Evolutionary conservation across 2,797 vertebrate genomes (phyloP).

Genomic region (Spatula clypeata): DNA sequence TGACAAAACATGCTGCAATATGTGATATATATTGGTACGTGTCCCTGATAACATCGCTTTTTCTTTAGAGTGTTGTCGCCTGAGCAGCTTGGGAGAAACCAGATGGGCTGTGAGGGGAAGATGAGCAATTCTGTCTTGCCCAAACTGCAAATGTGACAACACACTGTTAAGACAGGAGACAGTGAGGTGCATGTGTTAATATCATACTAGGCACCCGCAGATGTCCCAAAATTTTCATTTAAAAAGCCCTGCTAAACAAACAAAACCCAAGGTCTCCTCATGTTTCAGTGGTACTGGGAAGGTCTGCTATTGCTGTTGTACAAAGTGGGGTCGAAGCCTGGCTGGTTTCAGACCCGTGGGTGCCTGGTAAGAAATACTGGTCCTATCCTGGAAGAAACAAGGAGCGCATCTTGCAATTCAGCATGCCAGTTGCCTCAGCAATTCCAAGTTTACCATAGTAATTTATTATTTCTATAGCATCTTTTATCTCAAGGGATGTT

Average conservation of each 20-base stretch:
- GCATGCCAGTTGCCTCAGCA: not conserved
- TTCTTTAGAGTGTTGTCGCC: slow-evolving; percentile 55
- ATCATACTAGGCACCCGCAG: slow-evolving; percentile 64
- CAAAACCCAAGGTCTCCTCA: slow-evolving; percentile 15
- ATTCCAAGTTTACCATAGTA: not conserved
- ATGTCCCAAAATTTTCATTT: slow-evolving; percentile 70
- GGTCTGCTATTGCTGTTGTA: not conserved
- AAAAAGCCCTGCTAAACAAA: slow-evolving; percentile 66
- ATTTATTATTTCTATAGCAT: not conserved
- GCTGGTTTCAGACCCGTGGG: not conserved
- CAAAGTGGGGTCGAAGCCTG: not conserved
- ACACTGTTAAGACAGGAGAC: slow-evolving; percentile 78
- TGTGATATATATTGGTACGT: slow-evolving; percentile 56
- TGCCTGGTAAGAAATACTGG: not conserved
- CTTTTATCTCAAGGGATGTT: not conserved
- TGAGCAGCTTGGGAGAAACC: slow-evolving; percentile 74
- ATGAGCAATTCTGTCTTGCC: slow-evolving; percentile 75
- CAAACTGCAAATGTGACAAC: slow-evolving; percentile 75
- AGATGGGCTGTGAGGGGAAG: slow-evolving; percentile 78
- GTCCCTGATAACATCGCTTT: slow-evolving; percentile 55
- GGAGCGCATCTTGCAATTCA: not conserved
- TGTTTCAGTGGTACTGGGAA: slow-evolving; percentile 2
- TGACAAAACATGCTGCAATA: slow-evolving; percentile 59
- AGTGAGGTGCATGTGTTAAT: slow-evolving; percentile 75
- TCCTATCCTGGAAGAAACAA: not conserved